phyloP scores from a whole-genome alignment of 1,140 invertebrate species.

The Oncopodura yosiiana region DNA sequence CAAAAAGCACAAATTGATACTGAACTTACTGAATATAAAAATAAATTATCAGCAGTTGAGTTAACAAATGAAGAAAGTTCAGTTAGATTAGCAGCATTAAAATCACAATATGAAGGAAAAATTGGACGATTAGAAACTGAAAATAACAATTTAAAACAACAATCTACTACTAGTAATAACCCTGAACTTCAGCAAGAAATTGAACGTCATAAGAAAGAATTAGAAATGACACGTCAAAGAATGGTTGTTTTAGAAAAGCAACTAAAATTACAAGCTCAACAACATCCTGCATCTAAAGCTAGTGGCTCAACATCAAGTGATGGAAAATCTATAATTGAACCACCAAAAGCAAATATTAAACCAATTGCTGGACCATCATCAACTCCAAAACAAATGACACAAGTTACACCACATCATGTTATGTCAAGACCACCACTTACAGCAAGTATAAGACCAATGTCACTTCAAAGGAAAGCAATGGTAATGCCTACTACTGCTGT shows the following conservation, averaged over 20 bases:
- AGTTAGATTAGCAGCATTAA: constrained; percentile 43
- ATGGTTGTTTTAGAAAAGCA: constrained; percentile 67
- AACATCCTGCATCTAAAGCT: constrained; percentile 14
- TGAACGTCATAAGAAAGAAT: constrained; percentile 52
- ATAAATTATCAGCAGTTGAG: constrained; percentile 36
- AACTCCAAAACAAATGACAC: constrained; percentile 38
- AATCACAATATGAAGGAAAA: constrained; percentile 60
- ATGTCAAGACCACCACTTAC: constrained; percentile 39
- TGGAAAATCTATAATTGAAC: constrained; percentile 60
- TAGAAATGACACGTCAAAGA: constrained; percentile 63
- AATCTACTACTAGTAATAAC: constrained; percentile 37
- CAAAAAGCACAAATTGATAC: constrained; percentile 51
- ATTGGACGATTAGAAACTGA: constrained; percentile 65
- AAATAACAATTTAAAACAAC: constrained; percentile 54
- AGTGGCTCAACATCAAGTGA: constrained; percentile 47
- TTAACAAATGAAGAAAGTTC: constrained; percentile 36
- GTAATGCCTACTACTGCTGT: constrained; percentile 54
- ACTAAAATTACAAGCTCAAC: constrained; percentile 36
- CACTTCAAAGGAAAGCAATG: constrained; percentile 55
- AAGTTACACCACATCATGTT: constrained; percentile 28
- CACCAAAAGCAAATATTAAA: constrained; percentile 84
- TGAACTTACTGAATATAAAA: constrained; percentile 49
- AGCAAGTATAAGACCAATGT: constrained; percentile 86
- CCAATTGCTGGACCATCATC: constrained; percentile 68
- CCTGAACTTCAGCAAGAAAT: constrained; percentile 48